phyloP scores from a whole-genome alignment of 1,140 invertebrate genomes.

The Drosophila orosa region DNA sequence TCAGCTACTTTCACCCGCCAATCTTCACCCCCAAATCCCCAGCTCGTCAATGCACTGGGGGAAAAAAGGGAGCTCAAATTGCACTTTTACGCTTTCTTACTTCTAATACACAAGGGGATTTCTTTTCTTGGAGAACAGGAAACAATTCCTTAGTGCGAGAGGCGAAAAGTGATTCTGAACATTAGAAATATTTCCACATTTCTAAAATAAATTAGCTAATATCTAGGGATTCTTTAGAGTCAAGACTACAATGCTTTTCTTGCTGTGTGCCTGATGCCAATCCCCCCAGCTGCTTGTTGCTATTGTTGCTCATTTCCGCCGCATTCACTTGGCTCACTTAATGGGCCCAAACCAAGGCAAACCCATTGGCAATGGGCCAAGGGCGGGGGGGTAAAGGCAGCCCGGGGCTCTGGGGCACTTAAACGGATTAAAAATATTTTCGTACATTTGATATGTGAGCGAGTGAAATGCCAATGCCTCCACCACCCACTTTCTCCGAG shows the following conservation, averaged over 20 bases:
- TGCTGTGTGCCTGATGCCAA: constrained; percentile 7
- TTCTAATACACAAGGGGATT: background rate
- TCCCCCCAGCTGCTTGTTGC: constrained; percentile 72
- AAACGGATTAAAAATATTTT: constrained; percentile 83
- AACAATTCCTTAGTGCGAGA: too few relatives aligned
- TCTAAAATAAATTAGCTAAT: background rate
- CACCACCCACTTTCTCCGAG: constrained; percentile 3
- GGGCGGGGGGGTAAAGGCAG: background rate
- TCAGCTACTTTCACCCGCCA: constrained; percentile 59
- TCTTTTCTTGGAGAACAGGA: background rate
- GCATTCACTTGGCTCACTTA: constrained; percentile 80
- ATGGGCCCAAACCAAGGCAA: constrained; percentile 59
- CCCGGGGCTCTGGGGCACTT: constrained; percentile 52
- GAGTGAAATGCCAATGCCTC: constrained; percentile 46
- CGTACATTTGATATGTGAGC: constrained; percentile 79
- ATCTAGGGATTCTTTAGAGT: too few relatives aligned
- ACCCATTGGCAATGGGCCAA: constrained; percentile 33
- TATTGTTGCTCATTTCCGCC: constrained; percentile 81
- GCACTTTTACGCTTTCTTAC: background rate
- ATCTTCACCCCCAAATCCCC: constrained; percentile 7
- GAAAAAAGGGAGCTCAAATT: background rate
- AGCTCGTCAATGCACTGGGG: constrained; percentile 7
- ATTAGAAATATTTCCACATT: background rate
- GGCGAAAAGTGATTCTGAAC: background rate
- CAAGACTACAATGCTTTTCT: background rate